Conservation (phyloP, 2,113 vertebrate genomes). For the Chionis minor region DNA sequence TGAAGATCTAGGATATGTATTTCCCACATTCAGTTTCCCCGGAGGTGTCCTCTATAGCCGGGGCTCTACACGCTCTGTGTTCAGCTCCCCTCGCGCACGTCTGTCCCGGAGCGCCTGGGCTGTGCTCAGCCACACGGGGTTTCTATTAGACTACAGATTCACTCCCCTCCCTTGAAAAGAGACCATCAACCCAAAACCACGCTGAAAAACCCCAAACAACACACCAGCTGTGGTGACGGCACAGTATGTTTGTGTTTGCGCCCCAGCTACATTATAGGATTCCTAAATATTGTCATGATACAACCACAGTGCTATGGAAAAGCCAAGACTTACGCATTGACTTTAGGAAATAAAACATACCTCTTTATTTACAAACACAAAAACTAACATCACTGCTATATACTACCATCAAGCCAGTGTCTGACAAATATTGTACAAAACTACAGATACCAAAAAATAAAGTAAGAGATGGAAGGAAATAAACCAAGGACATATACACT, state of each 20-base stretch:
- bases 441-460: conserved; percentile 45
- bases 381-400: not conserved
- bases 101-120: not conserved
- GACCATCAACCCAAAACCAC: not conserved
- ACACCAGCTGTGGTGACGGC: not conserved
- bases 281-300: not conserved
- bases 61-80: too few species aligned
- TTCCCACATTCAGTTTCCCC: not conserved
- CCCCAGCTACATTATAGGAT: not conserved
- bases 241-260: not conserved
- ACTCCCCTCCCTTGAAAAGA: not conserved
- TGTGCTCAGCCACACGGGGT: rapidly evolving
- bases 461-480: not conserved
- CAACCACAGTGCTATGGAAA: not conserved
- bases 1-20: not conserved
- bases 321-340: not conserved
- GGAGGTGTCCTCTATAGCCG: not conserved
- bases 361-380: conserved; percentile 80
- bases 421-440: conserved; percentile 65
- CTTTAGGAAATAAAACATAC: conserved; percentile 72
- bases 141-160: too few species aligned
- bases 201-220: rapidly evolving
- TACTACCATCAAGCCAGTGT: conserved; percentile 39
- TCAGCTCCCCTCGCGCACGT: not conserved
- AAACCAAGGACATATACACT: conserved; percentile 36